A percentile compares a stretch with the other conserved stretches of the same genome.
phyloP scores from a whole-genome alignment of 2,113 vertebrate genomes.

The Raphicerus campestris region DNA sequence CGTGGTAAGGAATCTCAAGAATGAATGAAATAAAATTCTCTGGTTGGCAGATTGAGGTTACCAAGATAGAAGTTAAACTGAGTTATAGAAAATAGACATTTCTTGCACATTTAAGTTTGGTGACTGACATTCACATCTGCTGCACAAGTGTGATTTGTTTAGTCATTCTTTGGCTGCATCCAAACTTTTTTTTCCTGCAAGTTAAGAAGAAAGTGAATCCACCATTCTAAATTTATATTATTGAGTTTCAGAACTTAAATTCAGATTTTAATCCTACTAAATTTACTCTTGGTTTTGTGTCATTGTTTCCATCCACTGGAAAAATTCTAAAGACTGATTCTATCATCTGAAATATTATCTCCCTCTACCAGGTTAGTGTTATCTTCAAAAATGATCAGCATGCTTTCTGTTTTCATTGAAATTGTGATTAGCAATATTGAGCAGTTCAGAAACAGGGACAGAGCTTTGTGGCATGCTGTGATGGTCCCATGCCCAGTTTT shows the following conservation, averaged over 20 bases:
- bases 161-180: background rate
- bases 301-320: background rate
- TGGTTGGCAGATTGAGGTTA: background rate
- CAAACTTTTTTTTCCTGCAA: background rate
- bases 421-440: background rate
- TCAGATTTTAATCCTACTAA: background rate
- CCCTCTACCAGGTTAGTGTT: background rate
- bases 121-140: background rate
- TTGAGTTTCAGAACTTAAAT: background rate
- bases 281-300: background rate
- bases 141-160: background rate
- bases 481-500: background rate
- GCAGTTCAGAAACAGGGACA: background rate
- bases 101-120: background rate
- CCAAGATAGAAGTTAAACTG: background rate
- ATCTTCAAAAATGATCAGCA: background rate
- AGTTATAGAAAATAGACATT: background rate
- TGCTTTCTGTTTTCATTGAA: background rate
- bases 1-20: background rate
- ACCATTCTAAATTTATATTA: background rate
- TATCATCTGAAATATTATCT: background rate
- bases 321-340: conserved; percentile 2
- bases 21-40: background rate
- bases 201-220: background rate
- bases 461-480: background rate